phyloP scores from a whole-genome alignment of 2,113 vertebrate genomes.

The Mormyrus iriodes region DNA sequence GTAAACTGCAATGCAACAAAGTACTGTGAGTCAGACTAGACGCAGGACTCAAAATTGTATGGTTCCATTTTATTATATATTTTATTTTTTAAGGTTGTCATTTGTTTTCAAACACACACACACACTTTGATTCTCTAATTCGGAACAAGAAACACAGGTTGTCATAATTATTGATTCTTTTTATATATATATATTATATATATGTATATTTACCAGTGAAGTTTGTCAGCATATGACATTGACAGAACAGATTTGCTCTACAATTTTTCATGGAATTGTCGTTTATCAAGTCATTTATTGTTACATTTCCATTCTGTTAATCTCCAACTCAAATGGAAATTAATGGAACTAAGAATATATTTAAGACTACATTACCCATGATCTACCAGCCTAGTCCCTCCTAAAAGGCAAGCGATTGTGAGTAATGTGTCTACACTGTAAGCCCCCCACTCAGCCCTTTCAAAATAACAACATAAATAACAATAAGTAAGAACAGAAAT shows the following conservation, averaged over 20 bases:
- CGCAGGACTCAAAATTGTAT: background rate
- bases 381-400: constrained; percentile 61
- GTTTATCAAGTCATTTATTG: constrained; percentile 56
- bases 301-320: constrained; percentile 51
- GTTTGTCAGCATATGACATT: constrained; percentile 75
- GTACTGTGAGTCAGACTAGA: background rate
- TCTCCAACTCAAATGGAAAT: constrained; percentile 53
- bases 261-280: constrained; percentile 65
- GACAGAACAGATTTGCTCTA: constrained; percentile 68
- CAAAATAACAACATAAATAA: constrained; percentile 21
- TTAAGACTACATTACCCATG: constrained; percentile 50
- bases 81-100: constrained; percentile 46
- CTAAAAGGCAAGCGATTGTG: constrained; percentile 51
- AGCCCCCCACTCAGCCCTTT: constrained; percentile 18
- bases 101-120: constrained; percentile 49
- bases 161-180: constrained; percentile 59
- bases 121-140: constrained; percentile 48
- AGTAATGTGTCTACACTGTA: constrained; percentile 43
- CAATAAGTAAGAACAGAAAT: constrained; percentile 47
- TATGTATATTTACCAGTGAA: constrained; percentile 53
- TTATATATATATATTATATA: constrained; percentile 61
- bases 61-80: constrained; percentile 41
- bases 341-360: constrained; percentile 44
- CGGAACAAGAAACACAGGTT: constrained; percentile 46
- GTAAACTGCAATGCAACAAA: background rate